Base-by-base conservation (phyloP, 2,888 invertebrate species). In the Oscheius sp. region DNA sequence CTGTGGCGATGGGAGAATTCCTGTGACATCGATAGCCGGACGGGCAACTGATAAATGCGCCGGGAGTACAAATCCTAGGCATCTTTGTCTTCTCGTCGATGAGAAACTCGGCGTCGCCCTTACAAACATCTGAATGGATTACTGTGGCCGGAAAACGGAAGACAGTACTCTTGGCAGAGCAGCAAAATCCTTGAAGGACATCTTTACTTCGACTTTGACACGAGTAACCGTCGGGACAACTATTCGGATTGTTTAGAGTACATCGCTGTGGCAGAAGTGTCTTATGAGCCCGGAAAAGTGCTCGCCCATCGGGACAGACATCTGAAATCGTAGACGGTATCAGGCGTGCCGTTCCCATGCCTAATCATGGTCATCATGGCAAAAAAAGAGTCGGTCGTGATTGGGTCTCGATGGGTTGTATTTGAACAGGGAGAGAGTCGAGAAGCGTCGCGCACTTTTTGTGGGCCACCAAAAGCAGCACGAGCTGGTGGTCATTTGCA, bases 101-200 rank as follows among this genome's bases (percentile, higher is more conserved):
- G 0, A 84, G 75, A 69, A 86, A 86, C 49, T 84, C 85, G 3
- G 79, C 81, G 21, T 84, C 85, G 12, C 79, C 80, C 58, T 78
- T 78, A 74, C 86, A 86, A 7, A 86, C 79, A 27, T 83, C 86
- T 86, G 70, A 72, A 84, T 18, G 9, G 9, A n/a, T 16, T 35
- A 43, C 5, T 23, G 41, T 23, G 3, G 9, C 18, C 9, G 18
- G 21, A 41, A 43, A n/a, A 43, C 23, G 35, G 58, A 12, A n/a
- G 25, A 21, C 13, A 75, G 52, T 23, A 87, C 87, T 81, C 56
- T 78, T 78, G 6, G 83, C 73, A 0, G 85, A 83, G 72, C 86
- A 86, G 59, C 86, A 86, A 59, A 83, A 85, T 53, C 86, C 86
- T 74, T 86, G 86, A 3, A 85, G 76, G 13, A 84, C 85, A 58